Conservation (phyloP, 30 jellyfish, hydroid and myxozoan genomes). For the Hydractinia echinata region DNA sequence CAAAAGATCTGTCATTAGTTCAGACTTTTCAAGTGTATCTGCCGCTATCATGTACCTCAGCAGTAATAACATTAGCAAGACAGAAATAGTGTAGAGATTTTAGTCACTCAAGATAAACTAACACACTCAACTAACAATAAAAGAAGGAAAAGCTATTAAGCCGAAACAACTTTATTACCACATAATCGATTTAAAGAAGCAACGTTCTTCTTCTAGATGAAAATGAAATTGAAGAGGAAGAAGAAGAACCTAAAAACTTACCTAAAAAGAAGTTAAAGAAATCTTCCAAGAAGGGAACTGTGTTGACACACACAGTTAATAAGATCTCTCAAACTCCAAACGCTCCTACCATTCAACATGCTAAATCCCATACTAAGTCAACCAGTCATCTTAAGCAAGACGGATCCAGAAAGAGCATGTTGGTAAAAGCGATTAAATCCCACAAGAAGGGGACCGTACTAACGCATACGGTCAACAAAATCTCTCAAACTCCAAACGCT, state of each 20-base stretch:
- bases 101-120: too few species aligned
- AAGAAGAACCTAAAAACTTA: background rate
- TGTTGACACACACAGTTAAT: slow-evolving; percentile 69
- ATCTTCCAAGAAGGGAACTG: slow-evolving; percentile 79
- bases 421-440: slow-evolving; percentile 31
- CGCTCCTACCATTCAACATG: slow-evolving; percentile 85
- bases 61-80: too few species aligned
- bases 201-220: slow-evolving; percentile 2
- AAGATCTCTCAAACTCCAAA: slow-evolving; percentile 87
- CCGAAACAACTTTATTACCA: background rate
- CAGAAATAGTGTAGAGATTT: too few species aligned
- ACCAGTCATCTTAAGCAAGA: slow-evolving; percentile 74
- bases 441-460: slow-evolving; percentile 53
- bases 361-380: slow-evolving; percentile 74
- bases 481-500: slow-evolving; percentile 79
- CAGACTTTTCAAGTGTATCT: too few species aligned
- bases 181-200: background rate
- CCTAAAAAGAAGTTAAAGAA: slow-evolving; percentile 13
- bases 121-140: background rate
- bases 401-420: slow-evolving; percentile 28
- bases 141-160: background rate
- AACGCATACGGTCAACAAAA: slow-evolving; percentile 65
- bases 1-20: too few species aligned
- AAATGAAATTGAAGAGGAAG: slow-evolving; percentile 9
- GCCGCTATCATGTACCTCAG: too few species aligned